Base-by-base conservation (phyloP, 2,797 vertebrate genomes). In the Hapalemur alaotrensis region DNA sequence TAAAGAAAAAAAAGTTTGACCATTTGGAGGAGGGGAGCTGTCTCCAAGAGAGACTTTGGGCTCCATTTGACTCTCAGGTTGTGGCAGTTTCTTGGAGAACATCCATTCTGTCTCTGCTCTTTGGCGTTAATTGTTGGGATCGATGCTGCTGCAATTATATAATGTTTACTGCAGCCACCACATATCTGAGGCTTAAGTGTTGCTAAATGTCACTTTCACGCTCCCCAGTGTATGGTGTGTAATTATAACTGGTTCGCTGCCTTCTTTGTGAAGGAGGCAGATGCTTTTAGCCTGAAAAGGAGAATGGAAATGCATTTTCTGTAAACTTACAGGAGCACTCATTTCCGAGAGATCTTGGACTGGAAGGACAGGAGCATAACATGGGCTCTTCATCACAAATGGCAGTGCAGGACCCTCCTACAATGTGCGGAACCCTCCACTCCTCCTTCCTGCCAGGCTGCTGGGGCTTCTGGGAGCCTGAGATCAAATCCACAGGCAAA, bases 191-290 rank as follows among this genome's bases (percentile, higher is more conserved):
- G 92, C 94, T 96, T 87, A 93, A 97, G 97, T 95, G 83, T 96
- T 92, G 78, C 85, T 95, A 96, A 97, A 96, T 97, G 97, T 97
- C 97, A 98, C 92, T 97, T 96, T 95, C 97, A 89, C 0, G n/a
- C 69, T 98, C 96, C 93, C 93, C 73, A 79, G 81, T 94, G 94
- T 79, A 97, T 46, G 83, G 93, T 43, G 59, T 97, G 61, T 97
- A 97, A 98, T 98, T 98, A 98, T 97, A 97, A 95, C 67, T 48
- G 94, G 95, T 93, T 97, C 90, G 67, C 95, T 96, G 48, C 89
- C 54, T 95, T 97, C 93, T 89, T 91, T 97, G 94, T 87, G 94
- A 97, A 96, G 95, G 93, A 97, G 89, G 91, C 65, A 63, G 91
- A 94, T 87, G 87, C 94, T 97, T 96, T 96, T 96, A 95, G 89